These are phyloP conservation scores for Pampusana beccarii DNA, from an alignment of 2,113 vertebrate genomes.

Conservation along the genomic window DNA sequence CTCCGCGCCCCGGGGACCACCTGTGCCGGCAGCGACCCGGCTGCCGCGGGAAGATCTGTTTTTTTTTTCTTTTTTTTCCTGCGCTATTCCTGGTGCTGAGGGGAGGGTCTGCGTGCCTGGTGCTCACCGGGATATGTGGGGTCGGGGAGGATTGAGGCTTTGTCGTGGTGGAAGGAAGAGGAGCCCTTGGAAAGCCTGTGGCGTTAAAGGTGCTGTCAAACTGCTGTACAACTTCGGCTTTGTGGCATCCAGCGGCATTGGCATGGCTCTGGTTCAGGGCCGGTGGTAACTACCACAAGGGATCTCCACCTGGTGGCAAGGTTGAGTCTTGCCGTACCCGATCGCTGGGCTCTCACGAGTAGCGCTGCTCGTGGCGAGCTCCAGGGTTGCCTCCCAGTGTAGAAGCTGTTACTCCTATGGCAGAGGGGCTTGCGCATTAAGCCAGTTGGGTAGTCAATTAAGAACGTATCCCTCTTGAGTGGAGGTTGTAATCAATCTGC, in stretches of 20 bases:
- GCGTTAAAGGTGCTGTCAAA: constrained; percentile 12
- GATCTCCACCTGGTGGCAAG: constrained; percentile 49
- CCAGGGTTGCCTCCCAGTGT: background rate
- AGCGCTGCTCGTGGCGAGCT: background rate
- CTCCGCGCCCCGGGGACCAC: no score
- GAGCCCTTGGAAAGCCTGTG: background rate
- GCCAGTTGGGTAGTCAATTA: background rate
- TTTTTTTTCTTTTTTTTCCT: background rate
- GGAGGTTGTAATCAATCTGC: background rate
- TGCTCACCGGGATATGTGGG: accelerated
- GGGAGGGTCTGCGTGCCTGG: no score
- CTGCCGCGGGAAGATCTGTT: background rate
- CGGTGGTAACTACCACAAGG: background rate
- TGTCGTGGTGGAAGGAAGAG: background rate
- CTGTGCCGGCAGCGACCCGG: background rate
- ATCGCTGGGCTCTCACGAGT: accelerated
- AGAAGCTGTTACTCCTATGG: accelerated
- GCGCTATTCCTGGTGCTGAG: background rate
- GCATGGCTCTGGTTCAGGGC: background rate
- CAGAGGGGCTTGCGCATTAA: no score
- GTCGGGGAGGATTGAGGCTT: background rate
- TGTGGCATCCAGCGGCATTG: background rate
- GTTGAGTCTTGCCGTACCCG: background rate
- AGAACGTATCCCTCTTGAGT: background rate
- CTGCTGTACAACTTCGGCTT: background rate